Base-by-base conservation (phyloP, 2,797 vertebrate species). In the Emys orbicularis region DNA sequence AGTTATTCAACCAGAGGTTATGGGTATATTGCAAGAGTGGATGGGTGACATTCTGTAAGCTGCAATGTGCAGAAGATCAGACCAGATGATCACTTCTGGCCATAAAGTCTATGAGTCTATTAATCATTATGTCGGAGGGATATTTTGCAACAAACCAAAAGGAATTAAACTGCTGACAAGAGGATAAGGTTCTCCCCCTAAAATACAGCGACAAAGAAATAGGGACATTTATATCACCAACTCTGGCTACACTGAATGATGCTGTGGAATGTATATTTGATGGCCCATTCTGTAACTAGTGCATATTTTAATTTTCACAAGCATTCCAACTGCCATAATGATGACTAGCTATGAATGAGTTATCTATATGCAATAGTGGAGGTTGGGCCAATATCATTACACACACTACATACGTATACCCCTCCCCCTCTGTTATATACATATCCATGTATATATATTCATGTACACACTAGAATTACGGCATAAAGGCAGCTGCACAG, bases 281-380 rank as follows among this genome's bases (percentile, higher is more conserved):
- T 21, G 12, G n/a, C 49, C 5, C 25, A 52, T 27, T 50, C 5
- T 47, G 6, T 5, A 5, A 65, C 1, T 23, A 68, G 13, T 1
- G 79, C 54, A 12, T 34, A 50, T 37, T 90, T 93, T 86, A 44
- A 44, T 84, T 90, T 86, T 61, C 76, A 77, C 37, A 65, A 89
- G 57, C 3, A 49, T 72, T 72, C 54, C 34, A 77, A n/a, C 37
- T 89, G 76, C 41, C 1, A 0, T 4, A 37, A 77, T 12, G 37
- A 18, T 27, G 31, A 34, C 61, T 65, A 19, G 34, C 16, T 65
- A 18, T 65, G 34, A 34, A 12, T n/a, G 61, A n/a, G 34, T n/a
- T 65, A 65, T 34, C 61, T 65, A 65, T 16, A 8, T 15, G 12
- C 6, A 72, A 2, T 25, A 41, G 21, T 72, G 12, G 59, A 61